Conservation (phyloP, 2,113 vertebrate genomes). For the Pelobates fuscus region DNA sequence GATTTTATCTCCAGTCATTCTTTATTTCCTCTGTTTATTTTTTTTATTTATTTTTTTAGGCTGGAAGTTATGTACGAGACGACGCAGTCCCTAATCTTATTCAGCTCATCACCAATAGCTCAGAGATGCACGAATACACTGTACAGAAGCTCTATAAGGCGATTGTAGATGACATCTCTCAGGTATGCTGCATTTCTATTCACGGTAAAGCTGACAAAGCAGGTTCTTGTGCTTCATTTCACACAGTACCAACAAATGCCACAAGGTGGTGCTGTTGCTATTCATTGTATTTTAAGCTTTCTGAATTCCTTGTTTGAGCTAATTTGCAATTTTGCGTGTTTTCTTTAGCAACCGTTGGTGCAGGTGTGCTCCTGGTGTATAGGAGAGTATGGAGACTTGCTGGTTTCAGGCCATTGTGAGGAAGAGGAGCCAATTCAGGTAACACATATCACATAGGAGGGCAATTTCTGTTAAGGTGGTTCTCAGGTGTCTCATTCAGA, state of each 20-base stretch:
- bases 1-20: no score
- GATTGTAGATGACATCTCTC: slow-evolving; percentile 94
- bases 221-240: no score
- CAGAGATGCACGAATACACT: slow-evolving; percentile 97
- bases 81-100: slow-evolving; percentile 98
- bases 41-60: slow-evolving; percentile 68
- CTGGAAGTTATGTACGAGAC: slow-evolving; percentile 96
- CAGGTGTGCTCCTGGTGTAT: slow-evolving; percentile 98
- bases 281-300: not conserved
- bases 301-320: not conserved
- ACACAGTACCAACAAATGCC: no score
- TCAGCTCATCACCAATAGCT: slow-evolving; percentile 98
- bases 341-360: slow-evolving; percentile 88
- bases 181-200: slow-evolving; percentile 71
- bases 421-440: slow-evolving; percentile 98
- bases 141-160: slow-evolving; percentile 99
- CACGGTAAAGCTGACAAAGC: no score
- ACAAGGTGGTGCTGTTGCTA: not conserved
- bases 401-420: slow-evolving; percentile 96
- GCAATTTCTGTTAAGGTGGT: not conserved
- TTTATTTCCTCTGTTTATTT: not conserved
- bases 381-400: slow-evolving; percentile 96
- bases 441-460: slow-evolving; percentile 34
- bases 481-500: not conserved
- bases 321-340: not conserved